A percentile compares a stretch with the other conserved stretches of the same genome.
phyloP scores from a whole-genome alignment of 2,797 vertebrate genomes.

The Hypotaenidia okinawae region DNA sequence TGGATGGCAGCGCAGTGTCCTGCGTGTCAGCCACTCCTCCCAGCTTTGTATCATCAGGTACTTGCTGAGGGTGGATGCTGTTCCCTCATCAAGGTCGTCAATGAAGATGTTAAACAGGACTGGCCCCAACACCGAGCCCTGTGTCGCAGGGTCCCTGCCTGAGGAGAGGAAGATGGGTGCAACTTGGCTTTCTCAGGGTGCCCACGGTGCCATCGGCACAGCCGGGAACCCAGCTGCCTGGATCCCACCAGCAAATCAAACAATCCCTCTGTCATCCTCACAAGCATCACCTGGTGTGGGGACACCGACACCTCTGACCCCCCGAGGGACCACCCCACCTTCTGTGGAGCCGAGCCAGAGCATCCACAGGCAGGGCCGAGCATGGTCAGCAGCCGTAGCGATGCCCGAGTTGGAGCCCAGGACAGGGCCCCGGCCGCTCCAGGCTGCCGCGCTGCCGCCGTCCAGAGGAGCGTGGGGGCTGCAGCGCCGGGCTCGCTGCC shows the following conservation, averaged over 20 bases:
- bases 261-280: fast-evolving
- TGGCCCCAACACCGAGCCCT: too few relatives aligned
- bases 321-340: background rate
- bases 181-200: background rate
- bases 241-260: fast-evolving
- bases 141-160: background rate
- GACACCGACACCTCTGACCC: fast-evolving
- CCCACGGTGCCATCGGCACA: background rate
- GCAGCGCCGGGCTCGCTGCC: background rate
- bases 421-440: background rate
- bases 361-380: background rate
- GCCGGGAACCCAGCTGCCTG: background rate
- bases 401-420: too few relatives aligned
- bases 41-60: too few relatives aligned
- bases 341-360: background rate
- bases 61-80: too few relatives aligned
- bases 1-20: too few relatives aligned
- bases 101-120: too few relatives aligned
- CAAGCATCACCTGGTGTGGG: background rate
- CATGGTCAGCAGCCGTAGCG: too few relatives aligned
- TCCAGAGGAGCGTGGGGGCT: background rate
- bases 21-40: too few relatives aligned
- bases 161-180: background rate
- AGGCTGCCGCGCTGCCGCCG: background rate
- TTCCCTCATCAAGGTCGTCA: too few relatives aligned